These are phyloP conservation scores for Aurelia coerulea DNA, from an alignment of 30 jellyfish, hydroid and myxozoan species.

Conservation along the genomic window DNA sequence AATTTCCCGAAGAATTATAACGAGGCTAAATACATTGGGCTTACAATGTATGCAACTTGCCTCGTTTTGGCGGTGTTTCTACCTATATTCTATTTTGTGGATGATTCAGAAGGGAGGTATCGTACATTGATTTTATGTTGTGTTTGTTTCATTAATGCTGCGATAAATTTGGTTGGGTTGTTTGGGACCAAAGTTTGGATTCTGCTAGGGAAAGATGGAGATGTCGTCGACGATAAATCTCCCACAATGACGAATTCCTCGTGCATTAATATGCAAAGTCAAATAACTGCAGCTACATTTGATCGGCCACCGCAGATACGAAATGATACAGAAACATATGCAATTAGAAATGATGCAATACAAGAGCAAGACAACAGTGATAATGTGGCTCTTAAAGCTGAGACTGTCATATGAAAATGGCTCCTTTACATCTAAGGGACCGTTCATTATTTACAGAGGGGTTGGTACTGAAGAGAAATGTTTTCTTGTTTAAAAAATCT, in stretches of 20 bases:
- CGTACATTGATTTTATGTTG: conserved; percentile 66
- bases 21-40: conserved; percentile 95
- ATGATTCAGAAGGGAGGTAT: conserved; percentile 57
- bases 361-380: too few species aligned
- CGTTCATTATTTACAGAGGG: too few species aligned
- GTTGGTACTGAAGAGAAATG: too few species aligned
- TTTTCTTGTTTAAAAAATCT: too few species aligned
- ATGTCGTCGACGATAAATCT: conserved; percentile 17
- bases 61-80: conserved; percentile 66
- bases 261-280: too few species aligned
- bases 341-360: too few species aligned
- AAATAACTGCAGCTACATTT: too few species aligned
- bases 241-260: conserved; percentile 6
- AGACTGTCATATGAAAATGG: too few species aligned
- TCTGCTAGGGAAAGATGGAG: conserved; percentile 36
- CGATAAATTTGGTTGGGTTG: conserved; percentile 85
- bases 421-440: too few species aligned
- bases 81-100: conserved; percentile 53
- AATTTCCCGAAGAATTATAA: conserved; percentile 94
- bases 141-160: conserved; percentile 66
- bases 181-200: conserved; percentile 82
- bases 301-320: too few species aligned
- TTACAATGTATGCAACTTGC: conserved; percentile 88
- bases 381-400: too few species aligned
- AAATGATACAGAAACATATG: too few species aligned